Base-by-base conservation (phyloP, 2,113 vertebrate genomes). In the Pseudorasbora parva region DNA sequence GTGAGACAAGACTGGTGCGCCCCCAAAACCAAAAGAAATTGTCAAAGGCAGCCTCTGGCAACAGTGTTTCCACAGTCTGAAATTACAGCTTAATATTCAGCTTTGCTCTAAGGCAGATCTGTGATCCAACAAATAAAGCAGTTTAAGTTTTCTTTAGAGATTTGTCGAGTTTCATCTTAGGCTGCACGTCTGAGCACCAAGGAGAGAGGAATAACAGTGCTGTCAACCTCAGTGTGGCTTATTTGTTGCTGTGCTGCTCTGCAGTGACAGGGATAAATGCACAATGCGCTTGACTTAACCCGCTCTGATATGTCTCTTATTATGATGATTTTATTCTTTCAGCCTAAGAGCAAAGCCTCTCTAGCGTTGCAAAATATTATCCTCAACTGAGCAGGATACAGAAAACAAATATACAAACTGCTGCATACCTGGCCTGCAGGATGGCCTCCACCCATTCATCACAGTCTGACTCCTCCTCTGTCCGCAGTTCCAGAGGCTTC, bases 371-470 rank as follows among this genome's bases (percentile, higher is more conserved):
- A n/a, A 45, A 82, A 37, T 25, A 21, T 25, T 43, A 43, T 71
- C 30, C 47, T 57, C 27, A 21, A 73, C 27, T 73, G 68, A 57
- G 54, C 23, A 30, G n/a, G 11, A 90, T 12, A 54, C 25, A 37
- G 37, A 47, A 83, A 56, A 54, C 5, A 54, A 2, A 54, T 2
- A 54, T 74, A 88, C 80, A 83, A 87, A n/a, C 43, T 5, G 21
- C 5, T 10, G 4, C 72, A 74, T 85, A 88, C 98, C 98, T 99
- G 72, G 97, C 97, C 93, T 98, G 98, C 85, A 98, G 97, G 92
- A 99, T 99, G 89, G 95, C 97, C 84, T 99, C 97, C 91, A 98
- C 96, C 98, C 98, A 99, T 90, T 98, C 97, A 19, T 97, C 96
- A 57, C 98, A 97, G 8, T 97, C 97, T 54, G 59, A 88, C 91